Conservation (phyloP, 2,888 invertebrate species). For the Drosophila cognata region DNA sequence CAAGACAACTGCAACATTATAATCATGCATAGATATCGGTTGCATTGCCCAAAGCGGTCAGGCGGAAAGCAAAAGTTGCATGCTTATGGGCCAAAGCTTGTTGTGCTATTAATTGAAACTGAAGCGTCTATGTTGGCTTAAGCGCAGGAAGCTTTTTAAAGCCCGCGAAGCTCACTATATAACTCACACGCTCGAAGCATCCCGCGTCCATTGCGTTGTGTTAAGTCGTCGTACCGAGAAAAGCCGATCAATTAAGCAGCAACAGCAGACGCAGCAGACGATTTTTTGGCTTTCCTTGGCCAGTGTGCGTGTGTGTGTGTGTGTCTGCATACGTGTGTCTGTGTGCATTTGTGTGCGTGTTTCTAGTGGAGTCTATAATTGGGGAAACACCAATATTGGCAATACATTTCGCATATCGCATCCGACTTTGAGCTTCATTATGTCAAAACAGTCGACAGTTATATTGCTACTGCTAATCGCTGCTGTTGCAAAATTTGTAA, state of each 20-base stretch:
- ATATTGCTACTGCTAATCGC: conserved; percentile 66
- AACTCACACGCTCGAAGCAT: conserved; percentile 57
- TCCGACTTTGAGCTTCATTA: conserved; percentile 38
- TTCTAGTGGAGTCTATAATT: conserved; percentile 19
- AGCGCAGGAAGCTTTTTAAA: conserved; percentile 44
- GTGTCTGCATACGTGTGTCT: conserved; percentile 17
- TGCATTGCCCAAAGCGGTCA: conserved; percentile 56
- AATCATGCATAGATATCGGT: conserved; percentile 37
- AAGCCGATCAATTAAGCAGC: conserved; percentile 24
- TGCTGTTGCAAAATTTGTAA: conserved; percentile 58
- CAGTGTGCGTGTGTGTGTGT: conserved; percentile 15
- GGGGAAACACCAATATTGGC: conserved; percentile 21
- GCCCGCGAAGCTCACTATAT: conserved; percentile 66
- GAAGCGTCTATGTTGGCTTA: background rate
- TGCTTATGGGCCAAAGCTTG: conserved; percentile 69
- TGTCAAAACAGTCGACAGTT: conserved; percentile 57
- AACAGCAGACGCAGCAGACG: background rate
- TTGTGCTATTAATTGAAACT: conserved; percentile 22
- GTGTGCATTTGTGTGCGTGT: conserved; percentile 4
- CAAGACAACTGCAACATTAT: conserved; percentile 22
- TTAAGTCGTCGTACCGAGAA: conserved; percentile 65
- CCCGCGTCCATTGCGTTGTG: conserved; percentile 65
- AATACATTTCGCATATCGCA: conserved; percentile 36
- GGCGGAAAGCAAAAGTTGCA: conserved; percentile 67
- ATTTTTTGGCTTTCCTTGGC: conserved; percentile 1